Conservation (phyloP, 2,797 vertebrate species). For the Mareca penelope region DNA sequence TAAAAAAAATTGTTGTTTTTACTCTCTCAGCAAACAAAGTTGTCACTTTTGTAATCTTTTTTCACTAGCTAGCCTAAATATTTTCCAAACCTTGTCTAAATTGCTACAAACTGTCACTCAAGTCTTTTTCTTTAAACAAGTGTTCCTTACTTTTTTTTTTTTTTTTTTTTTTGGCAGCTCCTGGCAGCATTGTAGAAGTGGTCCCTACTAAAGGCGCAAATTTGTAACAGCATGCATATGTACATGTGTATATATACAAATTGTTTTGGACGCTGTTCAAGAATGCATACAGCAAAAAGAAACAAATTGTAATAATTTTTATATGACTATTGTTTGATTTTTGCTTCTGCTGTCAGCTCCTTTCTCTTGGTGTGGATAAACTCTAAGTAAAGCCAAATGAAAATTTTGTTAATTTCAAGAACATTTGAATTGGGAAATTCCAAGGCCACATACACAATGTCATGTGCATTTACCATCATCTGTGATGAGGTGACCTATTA, state of each 20-base stretch:
- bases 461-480: not conserved
- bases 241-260: not conserved
- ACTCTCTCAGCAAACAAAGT: not conserved
- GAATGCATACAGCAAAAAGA: not conserved
- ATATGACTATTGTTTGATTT: not conserved
- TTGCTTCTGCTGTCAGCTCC: not conserved
- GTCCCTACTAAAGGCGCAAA: not conserved
- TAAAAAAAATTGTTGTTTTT: not conserved
- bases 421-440: not conserved
- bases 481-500: not conserved
- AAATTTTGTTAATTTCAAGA: not conserved
- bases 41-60: not conserved
- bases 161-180: not conserved
- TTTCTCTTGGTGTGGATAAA: not conserved
- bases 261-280: not conserved
- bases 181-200: not conserved
- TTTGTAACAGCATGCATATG: not conserved
- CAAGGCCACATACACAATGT: not conserved
- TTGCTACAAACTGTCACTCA: not conserved
- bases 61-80: not conserved
- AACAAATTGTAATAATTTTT: not conserved
- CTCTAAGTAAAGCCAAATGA: not conserved
- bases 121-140: not conserved
- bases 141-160: not conserved
- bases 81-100: not conserved